Evolutionary conservation across 2,113 vertebrate genomes (phyloP), one percentile per base, ranked within the genome.

Genomic region (Scatophagus argus): DNA sequence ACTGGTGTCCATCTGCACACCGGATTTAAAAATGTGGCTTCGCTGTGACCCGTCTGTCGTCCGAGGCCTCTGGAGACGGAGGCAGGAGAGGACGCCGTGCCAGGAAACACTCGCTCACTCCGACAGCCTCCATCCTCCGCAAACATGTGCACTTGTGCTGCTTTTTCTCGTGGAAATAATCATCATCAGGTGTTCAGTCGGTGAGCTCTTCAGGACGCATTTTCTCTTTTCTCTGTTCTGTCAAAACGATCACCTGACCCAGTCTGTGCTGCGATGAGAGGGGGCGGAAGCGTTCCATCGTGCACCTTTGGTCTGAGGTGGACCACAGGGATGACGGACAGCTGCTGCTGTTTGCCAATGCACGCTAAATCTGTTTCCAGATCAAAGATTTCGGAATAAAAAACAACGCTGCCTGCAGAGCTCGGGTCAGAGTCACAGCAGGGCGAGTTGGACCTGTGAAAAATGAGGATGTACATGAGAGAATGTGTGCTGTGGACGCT

Each of bases 1-100:
- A 83, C 90, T 84, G 84, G 77, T 71, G 86, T 88, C 92, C 93
- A 93, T 93, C 92, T 94, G 92, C 89, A 91, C 88, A 89, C 91
- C 92, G 90, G 92, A 93, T 93, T 91, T 92, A 79, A 89, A 60
- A 88, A 72, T 8, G 87, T 72, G 88, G 88, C 88, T 89, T 88
- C 82, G 76, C 92, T 90, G 92, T 79, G 89, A 90, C 87, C 89
- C 92, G 90, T 93, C 93, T 93, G 93, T 93, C 83, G 85, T 87
- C 82, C 81, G 66, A 75, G 80, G 86, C 87, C 89, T 90, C 91
- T 86, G 79, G 85, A 85, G 85, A 91, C 79, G n/a, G 55, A 38
- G 66, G 54, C 74, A 85, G 62, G 72, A 76, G 83, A 68, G 61
- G 38, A 34, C 16, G 0, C 21, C 0, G 39, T 85, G 88, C 83